phyloP scores from a whole-genome alignment of 2,888 invertebrate genomes.

The Tetheella fluctuosa region DNA sequence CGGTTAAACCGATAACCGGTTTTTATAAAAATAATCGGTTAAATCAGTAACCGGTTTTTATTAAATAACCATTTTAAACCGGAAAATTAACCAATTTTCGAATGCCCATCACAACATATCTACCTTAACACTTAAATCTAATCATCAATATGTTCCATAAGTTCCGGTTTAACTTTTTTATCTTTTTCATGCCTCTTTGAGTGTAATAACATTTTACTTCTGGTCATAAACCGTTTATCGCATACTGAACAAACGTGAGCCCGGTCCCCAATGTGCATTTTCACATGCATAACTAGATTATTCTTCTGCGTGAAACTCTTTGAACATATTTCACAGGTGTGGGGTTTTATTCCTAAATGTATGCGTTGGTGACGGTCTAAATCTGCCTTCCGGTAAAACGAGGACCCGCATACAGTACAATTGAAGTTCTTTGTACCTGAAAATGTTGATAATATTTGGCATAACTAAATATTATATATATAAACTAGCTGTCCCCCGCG shows the following conservation, averaged over 20 bases:
- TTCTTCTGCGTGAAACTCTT: conserved; percentile 73
- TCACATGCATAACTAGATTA: conserved; percentile 70
- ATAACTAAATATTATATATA: too few species aligned
- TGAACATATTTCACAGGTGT: conserved; percentile 65
- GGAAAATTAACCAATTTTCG: not conserved
- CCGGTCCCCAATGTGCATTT: conserved; percentile 66
- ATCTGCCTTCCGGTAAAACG: conserved; percentile 72
- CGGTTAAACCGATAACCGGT: too few species aligned
- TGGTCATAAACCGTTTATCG: conserved; percentile 62
- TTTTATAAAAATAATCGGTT: too few species aligned
- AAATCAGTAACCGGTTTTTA: too few species aligned
- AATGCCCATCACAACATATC: not conserved
- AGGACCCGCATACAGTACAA: conserved; percentile 61
- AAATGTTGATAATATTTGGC: too few species aligned
- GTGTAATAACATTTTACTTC: conserved; percentile 63
- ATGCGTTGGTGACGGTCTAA: conserved; percentile 70
- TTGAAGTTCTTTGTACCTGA: conserved; percentile 64
- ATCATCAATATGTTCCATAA: conserved; percentile 23
- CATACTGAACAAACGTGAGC: conserved; percentile 61
- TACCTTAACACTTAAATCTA: conserved; percentile 15
- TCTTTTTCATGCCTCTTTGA: conserved; percentile 62
- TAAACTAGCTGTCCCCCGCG: too few species aligned
- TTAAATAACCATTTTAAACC: not conserved
- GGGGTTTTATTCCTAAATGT: conserved; percentile 68
- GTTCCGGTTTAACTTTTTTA: conserved; percentile 49